Evolutionary conservation across 1,140 invertebrate genomes (phyloP).

Genomic region (Lasioglossum albipes): DNA sequence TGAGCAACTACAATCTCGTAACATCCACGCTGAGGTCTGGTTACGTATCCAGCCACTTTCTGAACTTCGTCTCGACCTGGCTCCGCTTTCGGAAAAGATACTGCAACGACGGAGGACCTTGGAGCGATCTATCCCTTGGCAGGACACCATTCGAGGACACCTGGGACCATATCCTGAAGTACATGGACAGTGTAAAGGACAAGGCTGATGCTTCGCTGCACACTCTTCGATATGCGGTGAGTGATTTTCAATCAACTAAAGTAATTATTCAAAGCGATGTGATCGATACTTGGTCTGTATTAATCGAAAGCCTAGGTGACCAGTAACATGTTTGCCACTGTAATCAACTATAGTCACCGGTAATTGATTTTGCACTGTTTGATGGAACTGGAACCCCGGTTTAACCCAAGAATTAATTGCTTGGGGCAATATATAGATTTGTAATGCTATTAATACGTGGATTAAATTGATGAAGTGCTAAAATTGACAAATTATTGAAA

Average conservation of each 20-base stretch:
- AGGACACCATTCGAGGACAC: conserved; percentile 36
- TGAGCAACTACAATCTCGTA: conserved; percentile 46
- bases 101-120: conserved; percentile 21
- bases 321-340: background rate
- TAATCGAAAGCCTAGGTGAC: too few species aligned
- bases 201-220: background rate
- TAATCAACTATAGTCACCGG: background rate
- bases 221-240: conserved; percentile 36
- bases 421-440: background rate
- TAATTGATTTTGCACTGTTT: too few species aligned
- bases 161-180: conserved; percentile 28
- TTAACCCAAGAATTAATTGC: background rate
- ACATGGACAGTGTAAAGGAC: background rate
- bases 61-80: conserved; percentile 42
- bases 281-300: too few species aligned
- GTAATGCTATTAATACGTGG: too few species aligned
- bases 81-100: conserved; percentile 37
- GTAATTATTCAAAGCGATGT: too few species aligned
- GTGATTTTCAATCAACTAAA: background rate
- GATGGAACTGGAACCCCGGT: too few species aligned
- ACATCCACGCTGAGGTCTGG: background rate
- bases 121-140: conserved; percentile 26
- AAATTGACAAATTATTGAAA: too few species aligned
- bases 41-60: conserved; percentile 23
- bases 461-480: too few species aligned